Evolutionary conservation across 2,797 vertebrate genomes (phyloP), one percentile per base, ranked within the genome.

Genomic region (Emys orbicularis): DNA sequence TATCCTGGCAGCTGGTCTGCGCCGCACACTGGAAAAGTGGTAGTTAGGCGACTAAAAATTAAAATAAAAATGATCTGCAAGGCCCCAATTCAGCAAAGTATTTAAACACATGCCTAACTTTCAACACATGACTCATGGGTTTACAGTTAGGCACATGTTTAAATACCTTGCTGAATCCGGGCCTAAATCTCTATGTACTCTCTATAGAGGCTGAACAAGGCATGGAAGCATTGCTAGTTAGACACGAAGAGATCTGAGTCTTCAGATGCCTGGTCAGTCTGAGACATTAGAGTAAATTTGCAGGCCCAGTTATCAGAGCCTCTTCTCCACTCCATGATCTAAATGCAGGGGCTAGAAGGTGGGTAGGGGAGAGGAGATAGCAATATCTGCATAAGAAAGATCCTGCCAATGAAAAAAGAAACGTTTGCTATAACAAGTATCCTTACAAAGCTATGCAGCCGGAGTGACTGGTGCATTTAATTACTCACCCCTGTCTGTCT

Each of bases 401-500:
- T 90, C 13, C 92, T 90, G 89, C 83, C 92, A 88, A 84, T 81
- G 79, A 18, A 3, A 86, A 96, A 76, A 90, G 87, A 93, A 96
- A 95, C 72, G 52, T 91, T 96, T 91, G 79, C 92, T 96, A 79
- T 94, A 97, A 50, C 86, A 95, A 95, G 93, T 74, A 83, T 50
- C 79, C 76, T 81, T 79, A 23, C 65, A 90, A 95, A 96, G 86
- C 86, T 84, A 31, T 85, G 92, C 84, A 92, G 80, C 86, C 93
- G 86, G 81, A 89, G 95, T 96, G 96, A 97, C 96, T 82, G 79
- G 86, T 56, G 90, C 93, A 44, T 83, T 92, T 93, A 94, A 95
- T 98, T 96, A 97, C 93, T 97, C 96, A 97, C 96, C 95, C 49
- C 87, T 98, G 98, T 97, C 97, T 98, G 97, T 98, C 97, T 98